Evolutionary conservation across 2,113 vertebrate species (phyloP).

Genomic region (Melanerpes aurifrons): DNA sequence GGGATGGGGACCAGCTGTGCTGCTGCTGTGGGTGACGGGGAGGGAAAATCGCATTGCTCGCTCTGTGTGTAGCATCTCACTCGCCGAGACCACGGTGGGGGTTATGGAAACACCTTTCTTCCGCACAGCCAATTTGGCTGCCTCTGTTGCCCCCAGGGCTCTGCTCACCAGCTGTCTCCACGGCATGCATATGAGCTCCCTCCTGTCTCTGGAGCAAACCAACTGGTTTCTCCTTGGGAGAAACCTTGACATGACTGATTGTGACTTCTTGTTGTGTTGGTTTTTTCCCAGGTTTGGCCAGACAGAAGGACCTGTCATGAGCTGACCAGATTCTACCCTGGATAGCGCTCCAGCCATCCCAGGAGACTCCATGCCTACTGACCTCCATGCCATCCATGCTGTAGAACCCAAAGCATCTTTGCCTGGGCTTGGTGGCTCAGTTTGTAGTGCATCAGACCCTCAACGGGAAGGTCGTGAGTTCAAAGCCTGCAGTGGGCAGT

Average conservation of each 20-base stretch:
- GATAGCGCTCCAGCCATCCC: neutral
- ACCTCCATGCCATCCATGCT: neutral
- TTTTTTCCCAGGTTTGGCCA: neutral
- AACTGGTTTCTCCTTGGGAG: constrained; percentile 47
- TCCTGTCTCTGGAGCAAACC: constrained; percentile 59
- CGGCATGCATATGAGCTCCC: constrained; percentile 62
- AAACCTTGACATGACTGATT: neutral
- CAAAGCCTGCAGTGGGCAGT: no score
- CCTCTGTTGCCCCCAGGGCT: neutral
- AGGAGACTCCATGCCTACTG: neutral
- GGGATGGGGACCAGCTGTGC: neutral
- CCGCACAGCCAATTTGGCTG: constrained; percentile 40
- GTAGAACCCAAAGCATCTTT: neutral
- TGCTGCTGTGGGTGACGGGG: neutral
- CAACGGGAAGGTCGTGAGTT: no score
- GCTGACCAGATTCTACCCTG: neutral
- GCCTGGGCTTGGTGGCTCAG: no score
- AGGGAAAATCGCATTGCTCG: neutral
- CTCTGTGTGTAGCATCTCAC: neutral
- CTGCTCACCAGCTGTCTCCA: constrained; percentile 24
- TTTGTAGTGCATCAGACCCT: no score
- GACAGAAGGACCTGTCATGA: neutral
- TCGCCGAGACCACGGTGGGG: neutral
- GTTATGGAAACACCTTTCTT: neutral
- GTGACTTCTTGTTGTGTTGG: neutral